Base-by-base conservation (phyloP, 30 jellyfish, hydroid and myxozoan species). In the Aurelia coerulea region DNA sequence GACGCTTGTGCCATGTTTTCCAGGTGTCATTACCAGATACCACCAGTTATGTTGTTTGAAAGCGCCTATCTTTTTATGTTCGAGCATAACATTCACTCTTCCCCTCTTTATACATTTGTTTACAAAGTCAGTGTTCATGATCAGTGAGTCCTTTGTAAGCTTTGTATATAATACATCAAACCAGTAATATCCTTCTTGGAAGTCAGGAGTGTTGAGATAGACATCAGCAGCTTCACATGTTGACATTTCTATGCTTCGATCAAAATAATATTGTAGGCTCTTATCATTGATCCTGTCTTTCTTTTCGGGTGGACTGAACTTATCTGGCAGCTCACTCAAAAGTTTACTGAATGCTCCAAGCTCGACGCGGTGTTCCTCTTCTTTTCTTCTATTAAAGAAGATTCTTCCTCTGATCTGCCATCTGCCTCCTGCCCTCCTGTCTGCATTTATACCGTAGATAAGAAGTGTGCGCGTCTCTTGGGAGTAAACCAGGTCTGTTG, bases 321-420 rank as follows among this genome's bases (percentile, higher is more conserved):
- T 42, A 10, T 6, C 8, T 16, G 88, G 88, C 39, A 18, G 62
- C 49, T 77, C 65, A 41, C 63, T 62, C 18, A 77, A 76, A 56
- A 37, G 65, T 7, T 10, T 16, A 14, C 66, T 68, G 49, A 54
- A 76, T 3, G 67, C 72, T 32, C 39, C 78, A 35, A 76, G 62
- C 49, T 68, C 33, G 14, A 77, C 6, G 33, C 62, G 59, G 29
- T 23, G 88, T 8, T 56, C 62, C 64, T 78, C 78, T 5, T 77
- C 88, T 42, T 19, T 9, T 58, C 88, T 58, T 60, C 88, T 1
- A 37, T 77, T 77, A 34, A 77, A 77, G 78, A 77, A 77, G 29
- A 77, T 46, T 42, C 29, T 77, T 11, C 88, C 88, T 13, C 88
- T 32, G 29, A 77, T 62, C 49, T 60, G 37, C 88, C 88, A 77